Percentiles rank a stretch among this genome's conserved stretches.
These are phyloP conservation scores for Emberiza fucata DNA, from an alignment of 2,113 vertebrate genomes.

Conservation along the genomic window DNA sequence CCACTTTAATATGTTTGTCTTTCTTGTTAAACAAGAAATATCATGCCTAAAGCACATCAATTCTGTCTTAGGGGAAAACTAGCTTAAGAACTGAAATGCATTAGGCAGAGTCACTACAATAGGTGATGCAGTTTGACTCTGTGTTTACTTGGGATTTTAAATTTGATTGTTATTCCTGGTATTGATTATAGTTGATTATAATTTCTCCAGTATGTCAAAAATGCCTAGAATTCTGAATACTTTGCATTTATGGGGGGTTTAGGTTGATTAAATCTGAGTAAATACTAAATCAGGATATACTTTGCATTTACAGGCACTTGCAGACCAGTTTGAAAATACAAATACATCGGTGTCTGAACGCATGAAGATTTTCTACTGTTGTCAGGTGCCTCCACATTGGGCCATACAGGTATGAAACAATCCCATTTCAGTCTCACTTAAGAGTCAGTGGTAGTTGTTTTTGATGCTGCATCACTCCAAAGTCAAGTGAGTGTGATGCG, in stretches of 20 bases:
- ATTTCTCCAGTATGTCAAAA: background rate
- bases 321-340: constrained; percentile 87
- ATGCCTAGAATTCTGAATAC: background rate
- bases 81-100: background rate
- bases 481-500: background rate
- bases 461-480: background rate
- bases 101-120: background rate
- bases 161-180: background rate
- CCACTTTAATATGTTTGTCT: background rate
- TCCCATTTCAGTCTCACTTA: background rate
- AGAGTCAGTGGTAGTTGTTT: background rate
- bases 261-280: background rate
- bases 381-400: constrained; percentile 86
- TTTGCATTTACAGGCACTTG: constrained; percentile 73
- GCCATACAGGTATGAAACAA: constrained; percentile 81
- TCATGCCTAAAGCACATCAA: background rate
- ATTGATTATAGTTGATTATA: background rate
- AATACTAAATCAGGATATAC: background rate
- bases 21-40: background rate
- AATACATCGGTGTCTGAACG: constrained; percentile 80
- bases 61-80: background rate
- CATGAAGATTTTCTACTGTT: constrained; percentile 93
- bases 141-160: background rate
- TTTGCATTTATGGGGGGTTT: background rate
- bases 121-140: background rate